Evolutionary conservation across 2,888 invertebrate genomes (phyloP).

Genomic region (Darwinula stevensoni): DNA sequence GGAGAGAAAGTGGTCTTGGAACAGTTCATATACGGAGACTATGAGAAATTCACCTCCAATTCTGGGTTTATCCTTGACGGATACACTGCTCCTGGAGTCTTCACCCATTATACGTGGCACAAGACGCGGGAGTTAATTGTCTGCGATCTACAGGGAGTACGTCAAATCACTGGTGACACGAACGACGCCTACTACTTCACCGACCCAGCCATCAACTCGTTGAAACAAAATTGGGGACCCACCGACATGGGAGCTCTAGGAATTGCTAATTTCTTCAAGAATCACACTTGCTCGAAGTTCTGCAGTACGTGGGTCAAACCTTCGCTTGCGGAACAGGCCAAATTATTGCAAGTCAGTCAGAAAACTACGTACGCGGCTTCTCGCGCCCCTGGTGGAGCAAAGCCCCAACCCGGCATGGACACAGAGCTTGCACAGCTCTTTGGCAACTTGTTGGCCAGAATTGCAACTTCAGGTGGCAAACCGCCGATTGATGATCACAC

Average conservation of each 20-base stretch:
- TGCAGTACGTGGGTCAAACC: no score
- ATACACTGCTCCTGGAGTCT: background rate
- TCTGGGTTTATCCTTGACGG: background rate
- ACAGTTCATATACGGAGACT: background rate
- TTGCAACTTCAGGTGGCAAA: no score
- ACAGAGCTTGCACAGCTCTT: no score
- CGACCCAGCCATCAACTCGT: background rate
- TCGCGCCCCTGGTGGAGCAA: no score
- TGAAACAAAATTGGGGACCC: background rate
- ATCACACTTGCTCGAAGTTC: background rate
- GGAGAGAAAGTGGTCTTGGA: slow-evolving; percentile 2
- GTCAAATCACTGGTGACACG: background rate
- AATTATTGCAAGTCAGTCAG: no score
- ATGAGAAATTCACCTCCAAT: slow-evolving; percentile 1
- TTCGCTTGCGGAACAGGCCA: no score
- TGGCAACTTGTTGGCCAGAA: no score
- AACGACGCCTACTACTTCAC: slow-evolving; percentile 1
- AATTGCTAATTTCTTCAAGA: background rate
- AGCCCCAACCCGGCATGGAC: no score
- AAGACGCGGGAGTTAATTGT: background rate
- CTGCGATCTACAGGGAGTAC: background rate
- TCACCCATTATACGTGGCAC: slow-evolving; percentile 1
- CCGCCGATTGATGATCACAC: no score
- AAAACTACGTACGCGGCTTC: no score
- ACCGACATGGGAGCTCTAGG: background rate